Evolutionary conservation across 2,797 vertebrate species (phyloP).

Genomic region (Megalops cyprinoides): DNA sequence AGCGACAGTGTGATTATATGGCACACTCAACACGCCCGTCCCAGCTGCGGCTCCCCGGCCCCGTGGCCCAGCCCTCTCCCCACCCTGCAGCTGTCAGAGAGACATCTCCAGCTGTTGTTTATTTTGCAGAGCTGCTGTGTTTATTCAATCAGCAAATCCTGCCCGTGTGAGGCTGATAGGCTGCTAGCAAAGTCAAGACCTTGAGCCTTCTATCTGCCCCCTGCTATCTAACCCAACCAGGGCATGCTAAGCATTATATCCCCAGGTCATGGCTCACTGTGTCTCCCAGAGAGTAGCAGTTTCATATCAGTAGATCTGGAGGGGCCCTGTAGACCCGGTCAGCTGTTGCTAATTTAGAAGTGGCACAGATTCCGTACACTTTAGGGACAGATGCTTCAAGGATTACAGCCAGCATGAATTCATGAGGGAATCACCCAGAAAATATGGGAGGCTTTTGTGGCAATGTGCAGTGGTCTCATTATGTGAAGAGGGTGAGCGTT

Average conservation of each 20-base stretch:
- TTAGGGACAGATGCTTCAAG: constrained; percentile 21
- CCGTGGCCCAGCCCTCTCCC: not conserved
- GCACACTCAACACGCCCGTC: not conserved
- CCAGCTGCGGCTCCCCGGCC: constrained; percentile 20
- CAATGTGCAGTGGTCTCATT: not conserved
- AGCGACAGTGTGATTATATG: not conserved
- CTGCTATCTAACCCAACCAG: not conserved
- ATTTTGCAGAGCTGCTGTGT: constrained; percentile 30
- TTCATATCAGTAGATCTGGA: no score
- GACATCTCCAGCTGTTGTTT: constrained; percentile 42
- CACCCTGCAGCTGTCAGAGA: constrained; percentile 26
- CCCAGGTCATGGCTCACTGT: not conserved
- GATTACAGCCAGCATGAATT: constrained; percentile 27
- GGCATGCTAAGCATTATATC: not conserved
- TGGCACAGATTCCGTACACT: constrained; percentile 27
- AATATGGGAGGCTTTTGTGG: not conserved
- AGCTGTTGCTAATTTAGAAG: constrained; percentile 35
- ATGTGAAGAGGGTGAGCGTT: not conserved
- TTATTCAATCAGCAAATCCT: constrained; percentile 32
- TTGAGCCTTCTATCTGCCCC: not conserved
- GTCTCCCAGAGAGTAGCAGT: not conserved
- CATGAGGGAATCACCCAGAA: constrained; percentile 5
- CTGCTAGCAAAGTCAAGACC: not conserved
- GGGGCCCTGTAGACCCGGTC: constrained; percentile 2
- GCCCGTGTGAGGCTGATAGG: constrained; percentile 1